These are phyloP conservation scores for Euura lappo DNA, from an alignment of 1,140 invertebrate species.

Conservation along the genomic window DNA sequence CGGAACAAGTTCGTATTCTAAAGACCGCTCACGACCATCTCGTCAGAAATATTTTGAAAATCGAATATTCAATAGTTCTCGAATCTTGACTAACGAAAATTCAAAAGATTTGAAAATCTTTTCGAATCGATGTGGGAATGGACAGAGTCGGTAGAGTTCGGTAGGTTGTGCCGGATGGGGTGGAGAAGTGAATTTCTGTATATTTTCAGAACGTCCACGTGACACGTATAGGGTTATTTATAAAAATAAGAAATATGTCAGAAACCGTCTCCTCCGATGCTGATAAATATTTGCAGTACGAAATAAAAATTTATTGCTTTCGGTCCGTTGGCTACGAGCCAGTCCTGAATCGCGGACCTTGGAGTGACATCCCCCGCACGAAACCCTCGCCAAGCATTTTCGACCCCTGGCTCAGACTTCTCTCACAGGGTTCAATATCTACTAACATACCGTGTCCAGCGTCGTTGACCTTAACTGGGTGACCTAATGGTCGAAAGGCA, in stretches of 20 bases:
- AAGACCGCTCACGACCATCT: too few species aligned
- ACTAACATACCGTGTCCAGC: not conserved
- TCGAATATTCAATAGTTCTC: too few species aligned
- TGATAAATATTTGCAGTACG: constrained; percentile 5
- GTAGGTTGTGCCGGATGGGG: not conserved
- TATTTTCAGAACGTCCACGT: not conserved
- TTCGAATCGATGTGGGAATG: not conserved
- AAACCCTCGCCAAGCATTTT: constrained; percentile 4
- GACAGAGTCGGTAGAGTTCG: not conserved
- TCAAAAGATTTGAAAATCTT: not conserved
- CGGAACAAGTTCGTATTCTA: too few species aligned
- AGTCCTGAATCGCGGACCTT: not conserved
- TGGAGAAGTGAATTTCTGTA: not conserved
- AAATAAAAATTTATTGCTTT: constrained; percentile 5
- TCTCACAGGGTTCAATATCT: not conserved
- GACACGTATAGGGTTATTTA: not conserved
- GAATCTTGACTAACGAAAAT: too few species aligned
- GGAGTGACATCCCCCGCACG: not conserved
- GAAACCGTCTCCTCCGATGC: not conserved
- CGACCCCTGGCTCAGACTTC: not conserved
- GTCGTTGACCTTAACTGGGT: not conserved
- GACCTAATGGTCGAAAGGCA: not conserved
- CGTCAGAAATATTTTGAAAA: too few species aligned
- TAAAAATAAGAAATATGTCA: not conserved
- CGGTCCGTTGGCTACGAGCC: not conserved